Evolutionary conservation across 2,113 vertebrate species (phyloP).

Genomic region (Petrocephalus microphthalmus): DNA sequence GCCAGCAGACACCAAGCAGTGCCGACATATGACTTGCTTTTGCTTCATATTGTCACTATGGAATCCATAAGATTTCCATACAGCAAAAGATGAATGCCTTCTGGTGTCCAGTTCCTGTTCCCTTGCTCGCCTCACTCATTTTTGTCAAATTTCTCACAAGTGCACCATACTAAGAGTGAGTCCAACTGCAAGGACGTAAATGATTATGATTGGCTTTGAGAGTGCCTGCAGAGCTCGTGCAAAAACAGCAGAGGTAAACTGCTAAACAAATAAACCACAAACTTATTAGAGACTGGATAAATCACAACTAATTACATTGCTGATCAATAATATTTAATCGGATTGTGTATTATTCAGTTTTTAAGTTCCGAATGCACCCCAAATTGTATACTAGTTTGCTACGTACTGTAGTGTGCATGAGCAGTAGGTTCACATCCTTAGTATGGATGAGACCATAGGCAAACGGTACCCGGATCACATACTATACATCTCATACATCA

Average conservation of each 20-base stretch:
- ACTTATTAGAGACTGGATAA: neutral
- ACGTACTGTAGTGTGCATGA: neutral
- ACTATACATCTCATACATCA: too few species aligned
- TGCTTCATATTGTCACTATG: neutral
- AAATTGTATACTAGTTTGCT: neutral
- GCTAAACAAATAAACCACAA: neutral
- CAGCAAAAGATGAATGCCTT: neutral
- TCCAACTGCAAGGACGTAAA: neutral
- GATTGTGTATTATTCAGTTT: neutral
- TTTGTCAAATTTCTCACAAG: neutral
- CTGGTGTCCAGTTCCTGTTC: neutral
- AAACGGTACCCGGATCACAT: neutral
- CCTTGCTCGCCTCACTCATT: neutral
- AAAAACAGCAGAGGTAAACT: neutral
- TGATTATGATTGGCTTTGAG: neutral
- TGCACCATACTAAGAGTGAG: neutral
- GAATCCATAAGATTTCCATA: neutral
- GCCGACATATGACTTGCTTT: neutral
- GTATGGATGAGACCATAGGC: neutral
- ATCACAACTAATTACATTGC: neutral
- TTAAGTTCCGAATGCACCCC: neutral
- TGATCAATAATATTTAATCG: neutral
- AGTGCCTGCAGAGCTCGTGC: neutral
- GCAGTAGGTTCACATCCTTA: neutral
- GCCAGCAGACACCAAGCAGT: neutral